Evolutionary conservation across 2,797 vertebrate genomes (phyloP), one percentile per base, ranked within the genome.

Genomic region (Heteromormyrus szaboi): DNA sequence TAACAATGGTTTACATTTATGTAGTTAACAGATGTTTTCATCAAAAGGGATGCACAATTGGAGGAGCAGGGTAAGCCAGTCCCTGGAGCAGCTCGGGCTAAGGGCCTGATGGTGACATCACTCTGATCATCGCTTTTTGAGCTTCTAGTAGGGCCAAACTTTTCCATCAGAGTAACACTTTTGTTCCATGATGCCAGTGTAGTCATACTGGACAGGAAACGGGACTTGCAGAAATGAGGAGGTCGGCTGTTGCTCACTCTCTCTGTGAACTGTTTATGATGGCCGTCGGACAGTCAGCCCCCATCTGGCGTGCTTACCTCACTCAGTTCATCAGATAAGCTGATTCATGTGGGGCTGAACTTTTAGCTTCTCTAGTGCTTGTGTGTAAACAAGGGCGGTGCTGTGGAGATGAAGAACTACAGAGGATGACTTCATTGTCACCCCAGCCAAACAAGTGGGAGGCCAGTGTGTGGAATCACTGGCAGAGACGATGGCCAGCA

Each of bases 341-440:
- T 46, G 44, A 41, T 46, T 41, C 76, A 81, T 46, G 17, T 85
- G 11, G 19, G 44, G 19, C 46, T 53, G 44, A 85, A 85, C 44
- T 53, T 22, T 68, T 19, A 7, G 29, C 65, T 72, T 79, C 65
- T 53, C 62, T 48, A 3, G 3, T 29, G 62, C 22, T 48, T 25
- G 50, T 41, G 48, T 83, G 44, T 88, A 81, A 81, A 81, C 72
- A 41, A 29, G 72, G n/a, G 7, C 6, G 17, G 48, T 44, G 33
- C 46, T 33, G 25, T 29, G 37, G 62, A 37, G 48, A 19, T 53
- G 51, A 87, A 50, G 53, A 90, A n/a, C 87, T 50, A 29, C 87
- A 22, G 87, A 37, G 51, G 41, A 51, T 88, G 87, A 90, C 84
- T 54, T 90, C 89, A 90, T 79, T 12, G 2, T 8, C 46, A 19